phyloP scores from a whole-genome alignment of 2,888 invertebrate genomes.

The Ormia ochracea region DNA sequence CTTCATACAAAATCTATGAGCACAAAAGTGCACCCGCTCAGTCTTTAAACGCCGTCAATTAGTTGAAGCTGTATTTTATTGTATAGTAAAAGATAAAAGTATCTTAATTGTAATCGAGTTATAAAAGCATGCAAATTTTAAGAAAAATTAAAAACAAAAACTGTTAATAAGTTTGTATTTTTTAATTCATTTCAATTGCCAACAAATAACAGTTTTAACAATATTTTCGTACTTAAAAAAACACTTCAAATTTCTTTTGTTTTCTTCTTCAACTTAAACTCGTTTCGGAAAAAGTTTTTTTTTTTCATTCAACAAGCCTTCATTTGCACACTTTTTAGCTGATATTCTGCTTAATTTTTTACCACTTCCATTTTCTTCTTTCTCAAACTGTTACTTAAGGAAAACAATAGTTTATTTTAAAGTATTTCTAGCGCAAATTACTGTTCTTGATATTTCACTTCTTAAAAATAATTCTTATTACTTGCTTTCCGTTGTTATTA shows the following conservation, averaged over 20 bases:
- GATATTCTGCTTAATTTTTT: neutral
- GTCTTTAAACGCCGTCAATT: too few relatives aligned
- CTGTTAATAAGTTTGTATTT: too few relatives aligned
- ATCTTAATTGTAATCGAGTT: too few relatives aligned
- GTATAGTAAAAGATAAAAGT: too few relatives aligned
- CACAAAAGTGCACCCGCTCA: too few relatives aligned
- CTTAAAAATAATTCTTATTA: neutral
- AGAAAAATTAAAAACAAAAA: too few relatives aligned
- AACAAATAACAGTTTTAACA: too few relatives aligned
- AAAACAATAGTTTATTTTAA: constrained; percentile 41
- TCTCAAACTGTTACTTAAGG: neutral
- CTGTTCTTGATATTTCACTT: constrained; percentile 6
- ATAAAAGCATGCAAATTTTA: too few relatives aligned
- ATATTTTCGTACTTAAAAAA: too few relatives aligned
- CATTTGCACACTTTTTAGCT: neutral
- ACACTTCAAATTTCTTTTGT: neutral
- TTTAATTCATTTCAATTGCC: too few relatives aligned
- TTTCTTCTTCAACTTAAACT: neutral
- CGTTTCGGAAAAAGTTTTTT: neutral
- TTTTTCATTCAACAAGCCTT: neutral
- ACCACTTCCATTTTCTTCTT: neutral
- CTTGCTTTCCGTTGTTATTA: neutral
- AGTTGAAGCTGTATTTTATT: too few relatives aligned
- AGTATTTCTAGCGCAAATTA: neutral
- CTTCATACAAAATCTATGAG: too few relatives aligned